Percentiles rank a stretch among this genome's conserved stretches.
Evolutionary conservation across 2,888 invertebrate genomes (phyloP).

Genomic region (Thymelicus sylvestris): DNA sequence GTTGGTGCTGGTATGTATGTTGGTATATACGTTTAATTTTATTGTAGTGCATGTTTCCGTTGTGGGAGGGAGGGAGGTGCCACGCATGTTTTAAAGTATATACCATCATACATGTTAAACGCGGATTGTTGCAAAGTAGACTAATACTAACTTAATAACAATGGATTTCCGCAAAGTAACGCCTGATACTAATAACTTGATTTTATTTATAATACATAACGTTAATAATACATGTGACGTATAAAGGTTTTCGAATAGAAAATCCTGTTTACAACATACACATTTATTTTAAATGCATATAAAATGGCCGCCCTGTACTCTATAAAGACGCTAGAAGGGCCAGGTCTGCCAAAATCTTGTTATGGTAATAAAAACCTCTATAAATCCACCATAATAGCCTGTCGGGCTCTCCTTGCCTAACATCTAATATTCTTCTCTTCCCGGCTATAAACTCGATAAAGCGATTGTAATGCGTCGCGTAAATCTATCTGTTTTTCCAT

Average conservation of each 20-base stretch:
- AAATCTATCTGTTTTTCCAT: neutral
- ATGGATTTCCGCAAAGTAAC: too few species aligned
- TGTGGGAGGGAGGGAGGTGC: too few species aligned
- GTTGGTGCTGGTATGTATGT: too few species aligned
- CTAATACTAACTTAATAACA: too few species aligned
- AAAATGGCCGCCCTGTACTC: conserved; percentile 23
- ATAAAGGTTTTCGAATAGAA: neutral
- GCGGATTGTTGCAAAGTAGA: too few species aligned
- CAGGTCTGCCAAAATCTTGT: conserved; percentile 59
- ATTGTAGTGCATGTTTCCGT: too few species aligned
- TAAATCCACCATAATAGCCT: conserved; percentile 65
- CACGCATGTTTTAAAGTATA: too few species aligned
- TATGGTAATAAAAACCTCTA: conserved; percentile 63
- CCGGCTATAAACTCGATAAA: conserved; percentile 29
- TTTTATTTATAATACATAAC: too few species aligned
- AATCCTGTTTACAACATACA: neutral
- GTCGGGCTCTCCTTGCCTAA: conserved; percentile 41
- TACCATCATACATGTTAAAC: too few species aligned
- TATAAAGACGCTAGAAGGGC: conserved; percentile 39
- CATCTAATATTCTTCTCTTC: conserved; percentile 33
- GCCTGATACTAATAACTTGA: too few species aligned
- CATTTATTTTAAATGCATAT: conserved; percentile 11
- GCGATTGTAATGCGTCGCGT: conserved; percentile 6
- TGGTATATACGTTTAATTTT: too few species aligned
- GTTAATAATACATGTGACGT: too few species aligned